Percentiles rank a stretch among this genome's conserved stretches.
phyloP scores from a whole-genome alignment of 1,140 invertebrate species.

The Drosophila ambigua region DNA sequence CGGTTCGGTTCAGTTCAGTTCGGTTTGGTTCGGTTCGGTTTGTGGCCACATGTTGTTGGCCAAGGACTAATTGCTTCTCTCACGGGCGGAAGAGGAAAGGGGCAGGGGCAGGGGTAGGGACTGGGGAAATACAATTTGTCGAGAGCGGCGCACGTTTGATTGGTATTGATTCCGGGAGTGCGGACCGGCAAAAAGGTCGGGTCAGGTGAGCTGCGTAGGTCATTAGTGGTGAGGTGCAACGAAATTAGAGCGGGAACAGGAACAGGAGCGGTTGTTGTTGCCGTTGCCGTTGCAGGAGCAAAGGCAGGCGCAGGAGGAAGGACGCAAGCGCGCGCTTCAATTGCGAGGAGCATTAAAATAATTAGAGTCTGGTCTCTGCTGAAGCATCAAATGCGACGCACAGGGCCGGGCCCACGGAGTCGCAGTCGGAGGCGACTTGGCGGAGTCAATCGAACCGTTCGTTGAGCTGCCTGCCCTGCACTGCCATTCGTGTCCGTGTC shows the following conservation, averaged over 20 bases:
- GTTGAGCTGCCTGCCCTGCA: neutral
- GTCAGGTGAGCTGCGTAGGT: conserved; percentile 51
- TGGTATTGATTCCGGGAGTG: conserved; percentile 74
- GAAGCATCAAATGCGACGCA: conserved; percentile 48
- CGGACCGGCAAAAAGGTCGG: neutral
- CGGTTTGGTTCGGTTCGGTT: neutral
- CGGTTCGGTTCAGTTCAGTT: neutral
- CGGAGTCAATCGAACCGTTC: neutral
- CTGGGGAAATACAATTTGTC: conserved; percentile 69
- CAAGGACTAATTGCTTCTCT: conserved; percentile 65
- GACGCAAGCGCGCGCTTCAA: conserved; percentile 76
- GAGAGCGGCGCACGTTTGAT: conserved; percentile 77
- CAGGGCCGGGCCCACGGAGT: conserved; percentile 12
- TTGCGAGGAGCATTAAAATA: conserved; percentile 72
- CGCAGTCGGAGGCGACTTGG: neutral
- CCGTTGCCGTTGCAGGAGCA: neutral
- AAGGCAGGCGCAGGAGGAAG: conserved; percentile 8
- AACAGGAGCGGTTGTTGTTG: conserved; percentile 1
- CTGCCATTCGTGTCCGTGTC: neutral
- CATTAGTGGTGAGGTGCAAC: conserved; percentile 67
- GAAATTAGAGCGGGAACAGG: conserved; percentile 67
- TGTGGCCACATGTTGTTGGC: conserved; percentile 61
- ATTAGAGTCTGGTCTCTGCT: conserved; percentile 50
- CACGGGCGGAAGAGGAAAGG: conserved; percentile 38
- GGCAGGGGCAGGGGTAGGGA: conserved; percentile 10